Percentiles rank a stretch among this genome's conserved stretches.
These are phyloP conservation scores for Calonectris borealis DNA, from an alignment of 2,113 vertebrate genomes.

Conservation along the genomic window DNA sequence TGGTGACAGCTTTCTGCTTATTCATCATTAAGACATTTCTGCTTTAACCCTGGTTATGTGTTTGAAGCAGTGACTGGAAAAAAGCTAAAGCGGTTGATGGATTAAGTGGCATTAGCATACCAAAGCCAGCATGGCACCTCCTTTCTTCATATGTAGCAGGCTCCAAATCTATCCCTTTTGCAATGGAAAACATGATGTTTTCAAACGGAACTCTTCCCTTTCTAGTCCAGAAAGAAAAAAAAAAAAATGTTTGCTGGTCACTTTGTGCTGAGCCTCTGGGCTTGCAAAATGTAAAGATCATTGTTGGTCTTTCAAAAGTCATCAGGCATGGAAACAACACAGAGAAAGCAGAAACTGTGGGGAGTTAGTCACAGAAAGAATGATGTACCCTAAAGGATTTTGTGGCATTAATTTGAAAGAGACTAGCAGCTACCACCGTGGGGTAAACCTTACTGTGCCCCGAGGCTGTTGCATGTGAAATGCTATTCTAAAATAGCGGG, in stretches of 20 bases:
- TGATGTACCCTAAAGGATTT: not conserved
- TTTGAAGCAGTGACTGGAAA: not conserved
- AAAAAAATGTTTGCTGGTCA: not conserved
- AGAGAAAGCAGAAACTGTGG: not conserved
- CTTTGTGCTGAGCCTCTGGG: not conserved
- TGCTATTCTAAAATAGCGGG: not conserved
- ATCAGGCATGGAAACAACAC: not conserved
- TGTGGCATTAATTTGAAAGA: not conserved
- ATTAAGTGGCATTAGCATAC: not conserved
- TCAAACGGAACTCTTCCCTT: not conserved
- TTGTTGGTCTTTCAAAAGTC: not conserved
- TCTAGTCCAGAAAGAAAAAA: no score
- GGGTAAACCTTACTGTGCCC: not conserved
- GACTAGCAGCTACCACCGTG: fast-evolving
- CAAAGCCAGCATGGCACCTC: not conserved
- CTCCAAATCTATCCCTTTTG: not conserved
- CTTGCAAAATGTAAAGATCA: not conserved
- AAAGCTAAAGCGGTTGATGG: not conserved
- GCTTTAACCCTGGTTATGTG: not conserved
- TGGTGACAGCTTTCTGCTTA: not conserved
- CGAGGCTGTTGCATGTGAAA: fast-evolving
- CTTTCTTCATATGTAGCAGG: not conserved
- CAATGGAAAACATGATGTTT: not conserved
- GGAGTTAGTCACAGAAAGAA: not conserved
- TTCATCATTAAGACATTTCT: not conserved